Percentiles rank a stretch among this genome's conserved stretches.
phyloP scores from a whole-genome alignment of 30 jellyfish, hydroid and myxozoan genomes.

The Turritopsis rubra region DNA sequence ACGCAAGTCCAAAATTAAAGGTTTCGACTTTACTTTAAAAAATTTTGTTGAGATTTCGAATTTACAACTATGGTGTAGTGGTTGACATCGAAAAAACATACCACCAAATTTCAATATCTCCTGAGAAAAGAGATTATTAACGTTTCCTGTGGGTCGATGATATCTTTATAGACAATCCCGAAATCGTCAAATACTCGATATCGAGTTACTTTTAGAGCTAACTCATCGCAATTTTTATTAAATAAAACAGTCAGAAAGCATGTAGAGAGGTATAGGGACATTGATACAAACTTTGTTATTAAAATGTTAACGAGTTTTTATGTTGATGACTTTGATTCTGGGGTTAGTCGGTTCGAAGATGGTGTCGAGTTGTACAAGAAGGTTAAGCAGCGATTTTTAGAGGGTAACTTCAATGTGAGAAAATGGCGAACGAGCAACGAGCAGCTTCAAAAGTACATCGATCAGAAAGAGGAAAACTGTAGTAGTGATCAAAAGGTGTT shows the following conservation, averaged over 20 bases:
- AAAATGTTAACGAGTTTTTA: not conserved
- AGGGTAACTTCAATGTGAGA: not conserved
- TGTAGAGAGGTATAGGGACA: not conserved
- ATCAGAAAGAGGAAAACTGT: not conserved
- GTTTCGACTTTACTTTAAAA: not conserved
- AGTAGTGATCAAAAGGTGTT: not conserved
- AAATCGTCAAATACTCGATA: not conserved
- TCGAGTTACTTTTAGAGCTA: not conserved
- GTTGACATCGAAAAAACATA: conserved; percentile 25
- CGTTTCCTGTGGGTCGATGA: conserved; percentile 24
- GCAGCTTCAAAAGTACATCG: not conserved
- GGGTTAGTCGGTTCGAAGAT: accelerated
- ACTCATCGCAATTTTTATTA: not conserved
- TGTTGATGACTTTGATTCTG: not conserved
- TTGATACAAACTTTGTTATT: not conserved
- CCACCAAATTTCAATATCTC: not conserved
- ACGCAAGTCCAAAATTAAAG: not conserved
- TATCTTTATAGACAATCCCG: not conserved
- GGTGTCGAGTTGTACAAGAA: not conserved
- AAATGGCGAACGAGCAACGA: not conserved
- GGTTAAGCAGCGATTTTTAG: not conserved
- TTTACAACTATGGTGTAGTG: too few species aligned
- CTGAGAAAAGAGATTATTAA: not conserved
- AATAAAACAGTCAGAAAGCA: not conserved
- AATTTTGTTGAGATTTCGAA: not conserved